These are phyloP conservation scores for Pangasius mekongensis DNA, from an alignment of 2,797 vertebrate species.

Conservation along the genomic window DNA sequence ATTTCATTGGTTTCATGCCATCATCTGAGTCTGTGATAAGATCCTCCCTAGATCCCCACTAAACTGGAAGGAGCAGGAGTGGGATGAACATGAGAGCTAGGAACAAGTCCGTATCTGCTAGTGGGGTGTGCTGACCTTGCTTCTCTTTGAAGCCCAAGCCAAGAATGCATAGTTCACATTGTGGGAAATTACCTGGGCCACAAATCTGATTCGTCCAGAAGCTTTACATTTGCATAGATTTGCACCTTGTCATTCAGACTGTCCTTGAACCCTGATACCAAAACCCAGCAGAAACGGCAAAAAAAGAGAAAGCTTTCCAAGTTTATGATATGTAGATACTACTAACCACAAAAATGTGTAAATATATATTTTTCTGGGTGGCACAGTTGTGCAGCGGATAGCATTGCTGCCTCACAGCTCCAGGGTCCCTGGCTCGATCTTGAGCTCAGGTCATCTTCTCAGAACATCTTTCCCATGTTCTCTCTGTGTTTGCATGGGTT, in stretches of 20 bases:
- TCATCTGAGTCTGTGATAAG: conserved; percentile 61
- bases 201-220: conserved; percentile 38
- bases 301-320: neutral
- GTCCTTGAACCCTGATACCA: conserved; percentile 15
- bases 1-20: conserved; percentile 52
- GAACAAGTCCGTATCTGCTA: conserved; percentile 73
- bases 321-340: conserved; percentile 11
- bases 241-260: conserved; percentile 27
- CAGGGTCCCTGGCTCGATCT: neutral
- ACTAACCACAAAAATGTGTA: neutral
- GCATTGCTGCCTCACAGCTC: neutral
- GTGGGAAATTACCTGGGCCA: conserved; percentile 58
- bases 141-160: conserved; percentile 72
- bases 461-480: neutral
- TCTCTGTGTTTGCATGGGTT: neutral
- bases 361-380: neutral
- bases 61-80: conserved; percentile 39
- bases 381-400: neutral
- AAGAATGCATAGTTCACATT: conserved; percentile 73
- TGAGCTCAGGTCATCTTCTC: neutral
- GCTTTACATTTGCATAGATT: conserved; percentile 39
- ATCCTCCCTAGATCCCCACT: conserved; percentile 43
- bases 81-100: conserved; percentile 7
- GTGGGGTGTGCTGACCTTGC: conserved; percentile 62
- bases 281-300: neutral